Conservation (phyloP, 1,140 invertebrate species). For the Ceratosolen fusciceps region DNA sequence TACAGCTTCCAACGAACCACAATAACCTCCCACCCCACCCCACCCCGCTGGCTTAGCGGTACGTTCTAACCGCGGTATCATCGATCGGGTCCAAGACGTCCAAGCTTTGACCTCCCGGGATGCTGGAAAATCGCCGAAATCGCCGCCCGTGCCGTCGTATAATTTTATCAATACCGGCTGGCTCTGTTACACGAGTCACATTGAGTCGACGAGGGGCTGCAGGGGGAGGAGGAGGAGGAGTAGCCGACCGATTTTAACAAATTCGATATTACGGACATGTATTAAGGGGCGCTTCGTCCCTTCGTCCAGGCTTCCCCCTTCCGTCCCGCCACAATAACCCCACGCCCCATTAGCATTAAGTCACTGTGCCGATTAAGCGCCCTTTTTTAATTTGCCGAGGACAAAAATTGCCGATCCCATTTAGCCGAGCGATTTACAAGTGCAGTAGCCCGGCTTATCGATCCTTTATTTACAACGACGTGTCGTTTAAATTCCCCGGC, state of each 20-base stretch:
- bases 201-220: too few relatives aligned
- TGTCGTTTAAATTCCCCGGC: neutral
- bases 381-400: neutral
- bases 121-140: neutral
- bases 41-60: too few relatives aligned
- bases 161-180: conserved; percentile 14
- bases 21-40: too few relatives aligned
- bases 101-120: too few relatives aligned
- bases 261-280: neutral
- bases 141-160: neutral
- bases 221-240: too few relatives aligned
- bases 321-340: too few relatives aligned
- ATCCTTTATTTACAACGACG: neutral
- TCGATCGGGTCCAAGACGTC: neutral
- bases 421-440: neutral
- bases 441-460: neutral
- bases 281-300: neutral
- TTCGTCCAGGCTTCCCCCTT: too few relatives aligned
- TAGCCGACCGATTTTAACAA: neutral
- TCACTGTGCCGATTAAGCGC: neutral
- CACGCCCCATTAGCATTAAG: neutral
- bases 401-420: neutral
- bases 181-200: too few relatives aligned
- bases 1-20: too few relatives aligned
- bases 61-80: neutral